Evolutionary conservation across 1,140 invertebrate genomes (phyloP), one percentile per base, ranked within the genome.

Genomic region (Halyomorpha halys): DNA sequence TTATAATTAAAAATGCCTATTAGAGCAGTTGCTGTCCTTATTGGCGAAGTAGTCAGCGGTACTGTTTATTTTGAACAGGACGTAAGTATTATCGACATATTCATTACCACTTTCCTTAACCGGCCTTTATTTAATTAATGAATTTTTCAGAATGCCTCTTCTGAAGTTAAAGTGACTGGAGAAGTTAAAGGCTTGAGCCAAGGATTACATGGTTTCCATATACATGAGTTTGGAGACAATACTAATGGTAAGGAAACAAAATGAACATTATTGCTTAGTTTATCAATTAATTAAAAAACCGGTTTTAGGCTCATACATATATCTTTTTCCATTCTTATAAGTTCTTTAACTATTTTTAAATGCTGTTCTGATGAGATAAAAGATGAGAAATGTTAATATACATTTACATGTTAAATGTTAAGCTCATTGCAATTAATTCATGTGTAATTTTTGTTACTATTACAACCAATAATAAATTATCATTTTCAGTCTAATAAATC

Each of bases 141-240:
- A 11, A 45, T 54, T 30, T 66, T 66, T 0, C 45, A 66, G 65
- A 27, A 19, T 34, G 30, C 61, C 1, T 25, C 23, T 25, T 54
- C 66, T 15, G 39, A 60, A 27, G 84, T 89, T 3, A 78, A 78
- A 65, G 79, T 93, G n/a, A 83, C 79, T 21, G 90, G 90, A 14
- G 80, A 88, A 73, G 76, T 93, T 16, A 77, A 70, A 19, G 89
- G 89, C 8, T 74, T 93, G 39, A 72, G 78, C 14, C 75, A 82
- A 70, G 89, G 89, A 11, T 70, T 79, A 25, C 91, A 94, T 74
- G 94, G 97, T 30, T 98, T 99, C 77, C 97, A 99, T 74, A 83
- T 99, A 59, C 97, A 99, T 73, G 88, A 98, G 78, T 97, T 94
- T 74, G 97, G 96, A 0, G 95, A 99, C 73, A 90, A 92, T 68